Conservation (phyloP, 2,797 vertebrate species). For the Cephalopachus bancanus region DNA sequence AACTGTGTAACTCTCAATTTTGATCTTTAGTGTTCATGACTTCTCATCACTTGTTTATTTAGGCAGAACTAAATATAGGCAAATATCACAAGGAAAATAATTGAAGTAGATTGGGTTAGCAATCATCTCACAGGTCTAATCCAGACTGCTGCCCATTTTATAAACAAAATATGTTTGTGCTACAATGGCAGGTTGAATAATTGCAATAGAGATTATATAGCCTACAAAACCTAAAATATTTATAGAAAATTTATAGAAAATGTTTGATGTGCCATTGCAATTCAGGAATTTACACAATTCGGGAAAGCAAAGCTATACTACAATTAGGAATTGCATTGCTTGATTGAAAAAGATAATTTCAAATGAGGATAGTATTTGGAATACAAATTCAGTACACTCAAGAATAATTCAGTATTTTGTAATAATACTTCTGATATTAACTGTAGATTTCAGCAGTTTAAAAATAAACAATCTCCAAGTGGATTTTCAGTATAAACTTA, state of each 20-base stretch:
- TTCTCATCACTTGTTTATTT: not conserved
- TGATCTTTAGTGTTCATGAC: conserved; percentile 17
- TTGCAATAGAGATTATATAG: not conserved
- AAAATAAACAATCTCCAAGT: not conserved
- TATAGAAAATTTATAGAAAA: not conserved
- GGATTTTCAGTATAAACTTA: not conserved
- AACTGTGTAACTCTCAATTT: not conserved
- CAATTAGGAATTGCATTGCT: not conserved
- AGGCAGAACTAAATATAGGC: not conserved
- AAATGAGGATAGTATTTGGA: not conserved
- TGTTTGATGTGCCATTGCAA: not conserved
- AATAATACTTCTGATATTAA: not conserved
- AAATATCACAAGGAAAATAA: not conserved
- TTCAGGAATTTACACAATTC: not conserved
- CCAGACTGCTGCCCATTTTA: not conserved
- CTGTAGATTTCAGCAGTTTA: not conserved
- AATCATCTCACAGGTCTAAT: not conserved
- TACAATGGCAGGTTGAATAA: not conserved
- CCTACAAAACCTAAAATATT: not conserved
- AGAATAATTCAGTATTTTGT: not conserved
- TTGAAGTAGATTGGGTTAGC: not conserved
- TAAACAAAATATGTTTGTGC: conserved; percentile 33
- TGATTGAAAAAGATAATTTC: not conserved
- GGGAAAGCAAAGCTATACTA: not conserved
- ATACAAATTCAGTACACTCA: not conserved